These are phyloP conservation scores for Oncorhynchus clarkii DNA, from an alignment of 2,113 vertebrate genomes.

Conservation along the genomic window DNA sequence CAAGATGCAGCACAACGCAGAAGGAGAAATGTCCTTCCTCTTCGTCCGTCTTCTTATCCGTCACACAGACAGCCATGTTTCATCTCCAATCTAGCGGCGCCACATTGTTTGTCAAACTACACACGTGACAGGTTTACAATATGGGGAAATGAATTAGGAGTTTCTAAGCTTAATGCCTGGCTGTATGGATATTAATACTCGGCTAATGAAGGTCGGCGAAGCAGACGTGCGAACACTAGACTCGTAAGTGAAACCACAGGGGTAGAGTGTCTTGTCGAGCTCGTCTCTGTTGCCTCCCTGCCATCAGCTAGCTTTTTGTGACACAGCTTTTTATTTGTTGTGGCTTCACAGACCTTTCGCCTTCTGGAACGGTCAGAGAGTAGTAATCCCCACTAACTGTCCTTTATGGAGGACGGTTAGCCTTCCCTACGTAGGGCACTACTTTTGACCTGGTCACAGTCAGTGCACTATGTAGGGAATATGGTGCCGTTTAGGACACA, in stretches of 20 bases:
- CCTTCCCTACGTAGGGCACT: too few relatives aligned
- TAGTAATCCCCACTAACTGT: not conserved
- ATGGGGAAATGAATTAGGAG: not conserved
- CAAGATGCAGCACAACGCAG: constrained; percentile 30
- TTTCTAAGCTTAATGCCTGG: too few relatives aligned
- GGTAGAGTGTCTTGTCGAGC: too few relatives aligned
- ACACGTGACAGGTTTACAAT: not conserved
- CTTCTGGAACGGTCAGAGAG: not conserved
- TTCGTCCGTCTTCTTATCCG: constrained; percentile 25
- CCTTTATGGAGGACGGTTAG: not conserved
- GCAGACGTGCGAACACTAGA: not conserved
- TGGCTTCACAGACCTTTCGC: not conserved
- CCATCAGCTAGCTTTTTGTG: constrained; percentile 21
- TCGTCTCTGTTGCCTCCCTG: too few relatives aligned
- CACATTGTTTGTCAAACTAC: constrained; percentile 12
- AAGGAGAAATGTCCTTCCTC: constrained; percentile 14
- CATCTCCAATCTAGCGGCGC: constrained; percentile 10
- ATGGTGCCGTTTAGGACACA: too few relatives aligned
- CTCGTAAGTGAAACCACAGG: not conserved
- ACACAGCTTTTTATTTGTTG: constrained; percentile 32
- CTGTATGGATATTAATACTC: not conserved
- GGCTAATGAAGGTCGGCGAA: not conserved
- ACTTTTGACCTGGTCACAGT: too few relatives aligned
- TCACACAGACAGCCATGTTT: constrained; percentile 11
- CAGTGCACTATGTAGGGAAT: too few relatives aligned